These are phyloP conservation scores for Tauraco hartlaubi DNA, from an alignment of 2,797 vertebrate genomes.

Conservation along the genomic window DNA sequence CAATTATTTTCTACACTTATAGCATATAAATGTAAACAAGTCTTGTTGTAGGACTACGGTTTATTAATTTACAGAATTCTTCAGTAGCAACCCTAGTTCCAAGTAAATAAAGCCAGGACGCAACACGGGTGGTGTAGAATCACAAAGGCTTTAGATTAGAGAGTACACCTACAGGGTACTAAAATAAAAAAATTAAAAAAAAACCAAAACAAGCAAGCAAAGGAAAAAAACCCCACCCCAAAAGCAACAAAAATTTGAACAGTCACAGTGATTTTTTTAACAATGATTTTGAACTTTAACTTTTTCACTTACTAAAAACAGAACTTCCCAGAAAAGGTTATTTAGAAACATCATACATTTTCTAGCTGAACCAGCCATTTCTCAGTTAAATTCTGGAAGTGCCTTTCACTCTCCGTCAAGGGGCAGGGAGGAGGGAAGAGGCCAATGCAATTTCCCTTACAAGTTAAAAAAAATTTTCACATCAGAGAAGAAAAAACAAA, in stretches of 20 bases:
- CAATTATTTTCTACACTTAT: not conserved
- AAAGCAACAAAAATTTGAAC: not conserved
- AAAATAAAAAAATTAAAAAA: not conserved
- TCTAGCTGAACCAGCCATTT: not conserved
- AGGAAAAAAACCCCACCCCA: too few species aligned
- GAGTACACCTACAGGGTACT: fast-evolving
- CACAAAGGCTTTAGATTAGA: not conserved
- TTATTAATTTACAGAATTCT: not conserved
- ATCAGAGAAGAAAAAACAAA: not conserved
- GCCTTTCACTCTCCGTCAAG: not conserved
- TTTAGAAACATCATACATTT: not conserved
- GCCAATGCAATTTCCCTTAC: not conserved
- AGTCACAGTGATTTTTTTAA: not conserved
- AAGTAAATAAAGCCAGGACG: not conserved
- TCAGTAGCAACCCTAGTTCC: not conserved
- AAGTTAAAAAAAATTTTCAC: not conserved
- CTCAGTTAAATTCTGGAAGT: not conserved
- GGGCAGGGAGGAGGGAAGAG: not conserved
- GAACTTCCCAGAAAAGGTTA: not conserved
- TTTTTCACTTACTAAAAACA: not conserved
- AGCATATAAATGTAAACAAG: not conserved
- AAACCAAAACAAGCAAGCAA: too few species aligned
- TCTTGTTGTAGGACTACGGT: not conserved
- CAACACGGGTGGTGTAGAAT: not conserved
- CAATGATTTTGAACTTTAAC: not conserved